These are phyloP conservation scores for Oscheius sp. DNA, from an alignment of 2,888 invertebrate genomes.

Conservation along the genomic window DNA sequence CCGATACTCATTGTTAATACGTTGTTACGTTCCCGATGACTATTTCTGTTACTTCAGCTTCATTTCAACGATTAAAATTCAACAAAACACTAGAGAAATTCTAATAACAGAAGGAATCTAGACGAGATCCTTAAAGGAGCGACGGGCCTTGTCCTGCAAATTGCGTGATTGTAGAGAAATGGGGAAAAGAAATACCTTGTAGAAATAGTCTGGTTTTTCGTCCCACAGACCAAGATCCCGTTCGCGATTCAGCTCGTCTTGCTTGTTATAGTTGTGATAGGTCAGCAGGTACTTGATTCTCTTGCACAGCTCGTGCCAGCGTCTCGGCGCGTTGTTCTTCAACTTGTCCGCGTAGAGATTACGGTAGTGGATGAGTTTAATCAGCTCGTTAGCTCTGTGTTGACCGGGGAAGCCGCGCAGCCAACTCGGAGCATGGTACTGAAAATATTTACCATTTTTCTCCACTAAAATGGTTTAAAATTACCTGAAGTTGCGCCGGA, in stretches of 20 bases:
- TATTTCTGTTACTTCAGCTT: background rate
- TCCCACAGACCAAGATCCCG: constrained; percentile 72
- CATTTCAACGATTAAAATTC: constrained; percentile 4
- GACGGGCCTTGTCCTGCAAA: constrained; percentile 64
- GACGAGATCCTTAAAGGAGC: constrained; percentile 68
- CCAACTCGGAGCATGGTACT: constrained; percentile 90
- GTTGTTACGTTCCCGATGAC: constrained; percentile 29
- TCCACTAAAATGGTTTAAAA: background rate
- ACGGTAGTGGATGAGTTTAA: constrained; percentile 72
- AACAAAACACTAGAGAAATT: constrained; percentile 26
- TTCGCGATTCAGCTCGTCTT: constrained; percentile 72
- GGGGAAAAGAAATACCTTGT: constrained; percentile 47
- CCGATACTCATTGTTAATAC: constrained; percentile 21
- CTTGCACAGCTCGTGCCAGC: constrained; percentile 72
- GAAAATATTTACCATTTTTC: constrained; percentile 38
- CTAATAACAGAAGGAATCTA: constrained; percentile 29
- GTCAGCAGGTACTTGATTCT: constrained; percentile 71
- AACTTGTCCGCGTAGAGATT: constrained; percentile 69
- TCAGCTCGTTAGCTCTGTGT: constrained; percentile 72
- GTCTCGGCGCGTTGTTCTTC: constrained; percentile 66
- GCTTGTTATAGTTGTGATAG: constrained; percentile 73
- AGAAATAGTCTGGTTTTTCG: constrained; percentile 72
- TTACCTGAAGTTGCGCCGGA: constrained; percentile 81
- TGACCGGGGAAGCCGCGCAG: constrained; percentile 86
- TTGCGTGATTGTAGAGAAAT: no score